Percentiles rank a stretch among this genome's conserved stretches.
Evolutionary conservation across 2,888 invertebrate species (phyloP).

Genomic region (Habroteleia sp.): DNA sequence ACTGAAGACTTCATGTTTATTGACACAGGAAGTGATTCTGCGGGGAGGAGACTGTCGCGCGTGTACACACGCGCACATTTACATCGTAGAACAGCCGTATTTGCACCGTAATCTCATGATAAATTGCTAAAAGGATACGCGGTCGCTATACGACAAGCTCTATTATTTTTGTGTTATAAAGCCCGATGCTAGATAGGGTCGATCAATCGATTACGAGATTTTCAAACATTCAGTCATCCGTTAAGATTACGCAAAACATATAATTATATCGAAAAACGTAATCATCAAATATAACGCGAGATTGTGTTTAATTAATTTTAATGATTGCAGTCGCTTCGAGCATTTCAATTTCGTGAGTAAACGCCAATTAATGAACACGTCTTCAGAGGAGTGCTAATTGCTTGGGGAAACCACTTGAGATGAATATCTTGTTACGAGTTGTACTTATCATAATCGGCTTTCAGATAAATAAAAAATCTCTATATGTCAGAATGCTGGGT

Average conservation of each 20-base stretch:
- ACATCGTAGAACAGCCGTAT: constrained; percentile 68
- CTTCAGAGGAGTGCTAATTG: constrained; percentile 39
- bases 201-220: constrained; percentile 50
- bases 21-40: constrained; percentile 79
- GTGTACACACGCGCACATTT: constrained; percentile 32
- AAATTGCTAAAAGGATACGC: constrained; percentile 76
- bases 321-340: constrained; percentile 5
- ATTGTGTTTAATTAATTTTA: constrained; percentile 19
- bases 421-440: constrained; percentile 35
- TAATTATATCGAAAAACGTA: constrained; percentile 4
- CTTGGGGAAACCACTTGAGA: constrained; percentile 14
- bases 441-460: constrained; percentile 39
- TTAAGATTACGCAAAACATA: constrained; percentile 6
- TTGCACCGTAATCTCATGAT: constrained; percentile 80
- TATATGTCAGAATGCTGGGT: constrained; percentile 13
- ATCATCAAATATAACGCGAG: not conserved
- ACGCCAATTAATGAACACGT: constrained; percentile 41
- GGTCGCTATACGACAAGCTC: constrained; percentile 75
- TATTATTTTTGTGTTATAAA: constrained; percentile 81
- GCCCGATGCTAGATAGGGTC: constrained; percentile 62
- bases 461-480: constrained; percentile 32
- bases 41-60: constrained; percentile 62
- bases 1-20: constrained; percentile 76
- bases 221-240: constrained; percentile 7
- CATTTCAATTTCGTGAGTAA: constrained; percentile 33